These are phyloP conservation scores for Atrina japonica DNA, from an alignment of 2,888 invertebrate genomes.

Conservation along the genomic window DNA sequence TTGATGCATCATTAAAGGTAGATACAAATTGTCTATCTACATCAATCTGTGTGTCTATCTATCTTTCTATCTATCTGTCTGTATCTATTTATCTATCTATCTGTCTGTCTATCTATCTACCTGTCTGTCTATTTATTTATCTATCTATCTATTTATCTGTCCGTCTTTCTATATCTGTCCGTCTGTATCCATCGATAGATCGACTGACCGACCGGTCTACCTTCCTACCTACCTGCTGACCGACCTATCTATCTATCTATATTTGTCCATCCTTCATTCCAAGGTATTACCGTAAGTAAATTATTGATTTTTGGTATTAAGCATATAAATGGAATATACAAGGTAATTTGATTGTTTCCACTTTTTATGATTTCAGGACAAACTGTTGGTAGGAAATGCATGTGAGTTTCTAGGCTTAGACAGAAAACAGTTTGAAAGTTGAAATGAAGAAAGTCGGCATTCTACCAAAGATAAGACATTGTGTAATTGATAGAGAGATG, in stretches of 20 bases:
- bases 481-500: too few relatives aligned
- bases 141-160: neutral
- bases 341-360: conserved; percentile 11
- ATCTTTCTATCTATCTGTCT: neutral
- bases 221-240: too few relatives aligned
- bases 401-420: conserved; percentile 80
- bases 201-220: too few relatives aligned
- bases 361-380: conserved; percentile 74
- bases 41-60: neutral
- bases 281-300: too few relatives aligned
- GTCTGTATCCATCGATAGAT: too few relatives aligned
- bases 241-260: too few relatives aligned
- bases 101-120: neutral
- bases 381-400: conserved; percentile 80
- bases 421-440: conserved; percentile 34
- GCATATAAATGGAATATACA: conserved; percentile 14
- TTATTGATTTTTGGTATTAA: neutral
- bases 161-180: neutral
- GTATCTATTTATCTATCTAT: too few relatives aligned
- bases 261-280: too few relatives aligned
- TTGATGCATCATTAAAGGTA: conserved; percentile 75
- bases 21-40: neutral
- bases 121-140: neutral
- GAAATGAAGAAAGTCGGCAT: too few relatives aligned
- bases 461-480: too few relatives aligned